These are phyloP conservation scores for Gryllus longicercus DNA, from an alignment of 2,888 invertebrate genomes.

Conservation along the genomic window DNA sequence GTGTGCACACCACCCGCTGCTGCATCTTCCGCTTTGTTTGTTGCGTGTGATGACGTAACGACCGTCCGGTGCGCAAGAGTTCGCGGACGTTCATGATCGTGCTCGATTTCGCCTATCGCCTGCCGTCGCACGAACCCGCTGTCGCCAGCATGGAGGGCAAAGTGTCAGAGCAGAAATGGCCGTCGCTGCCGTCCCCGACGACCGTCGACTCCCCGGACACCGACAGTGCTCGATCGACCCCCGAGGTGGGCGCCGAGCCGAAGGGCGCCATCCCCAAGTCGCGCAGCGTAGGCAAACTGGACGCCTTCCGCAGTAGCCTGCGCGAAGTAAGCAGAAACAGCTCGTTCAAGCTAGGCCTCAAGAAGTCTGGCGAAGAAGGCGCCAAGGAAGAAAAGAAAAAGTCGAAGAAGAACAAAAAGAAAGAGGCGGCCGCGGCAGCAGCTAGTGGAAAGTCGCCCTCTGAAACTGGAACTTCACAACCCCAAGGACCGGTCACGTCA, in stretches of 20 bases:
- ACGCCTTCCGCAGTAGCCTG: neutral
- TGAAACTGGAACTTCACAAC: neutral
- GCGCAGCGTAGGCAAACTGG: constrained; percentile 21
- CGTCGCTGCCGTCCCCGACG: neutral
- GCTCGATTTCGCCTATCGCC: neutral
- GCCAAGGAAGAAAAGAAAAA: constrained; percentile 29
- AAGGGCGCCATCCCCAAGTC: constrained; percentile 23
- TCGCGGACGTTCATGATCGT: neutral
- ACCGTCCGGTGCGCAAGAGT: no score
- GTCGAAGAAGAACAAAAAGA: neutral
- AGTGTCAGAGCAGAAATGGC: neutral
- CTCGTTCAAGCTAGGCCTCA: neutral
- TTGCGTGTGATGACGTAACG: no score
- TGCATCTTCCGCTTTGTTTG: no score
- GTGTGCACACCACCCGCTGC: no score
- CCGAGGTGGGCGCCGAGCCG: neutral
- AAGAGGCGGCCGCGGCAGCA: constrained; percentile 19
- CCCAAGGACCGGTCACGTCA: neutral
- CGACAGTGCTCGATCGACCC: neutral
- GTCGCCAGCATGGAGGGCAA: neutral
- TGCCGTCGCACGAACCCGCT: neutral
- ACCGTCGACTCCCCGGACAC: neutral
- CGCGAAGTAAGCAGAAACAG: neutral
- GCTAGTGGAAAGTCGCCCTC: neutral
- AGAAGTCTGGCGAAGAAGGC: neutral